A percentile compares a stretch with the other conserved stretches of the same genome.
Conservation (phyloP, 2,113 vertebrate species). For the Sitta europaea region DNA sequence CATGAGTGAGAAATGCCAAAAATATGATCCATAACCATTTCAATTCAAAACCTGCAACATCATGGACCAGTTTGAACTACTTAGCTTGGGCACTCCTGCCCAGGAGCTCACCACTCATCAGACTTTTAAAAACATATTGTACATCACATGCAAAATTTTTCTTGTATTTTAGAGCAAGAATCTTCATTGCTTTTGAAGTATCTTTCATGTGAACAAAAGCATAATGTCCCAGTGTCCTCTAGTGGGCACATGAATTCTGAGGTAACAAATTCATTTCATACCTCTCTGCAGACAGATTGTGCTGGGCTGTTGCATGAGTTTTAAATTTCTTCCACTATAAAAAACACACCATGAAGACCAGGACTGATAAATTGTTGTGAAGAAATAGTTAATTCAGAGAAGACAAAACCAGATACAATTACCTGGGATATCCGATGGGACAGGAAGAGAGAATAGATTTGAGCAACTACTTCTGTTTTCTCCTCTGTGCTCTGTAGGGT, state of each 20-base stretch:
- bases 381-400: background rate
- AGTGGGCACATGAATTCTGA: constrained; percentile 50
- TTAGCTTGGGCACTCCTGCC: background rate
- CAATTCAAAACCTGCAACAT: constrained; percentile 63
- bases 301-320: background rate
- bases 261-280: background rate
- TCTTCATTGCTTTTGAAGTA: background rate
- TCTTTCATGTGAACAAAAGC: constrained; percentile 12
- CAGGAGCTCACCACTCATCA: background rate
- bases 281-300: background rate
- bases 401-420: background rate
- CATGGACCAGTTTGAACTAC: background rate
- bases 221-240: constrained; percentile 72
- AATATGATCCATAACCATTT: constrained; percentile 69
- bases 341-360: background rate
- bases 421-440: background rate
- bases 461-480: background rate
- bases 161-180: background rate
- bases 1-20: constrained; percentile 75
- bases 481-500: background rate
- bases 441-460: background rate
- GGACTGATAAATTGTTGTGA: background rate
- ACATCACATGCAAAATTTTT: background rate
- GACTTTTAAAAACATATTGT: background rate
- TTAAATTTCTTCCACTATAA: background rate